Base-by-base conservation (phyloP, 2,888 invertebrate species). In the Caenorhabditis sp. region DNA sequence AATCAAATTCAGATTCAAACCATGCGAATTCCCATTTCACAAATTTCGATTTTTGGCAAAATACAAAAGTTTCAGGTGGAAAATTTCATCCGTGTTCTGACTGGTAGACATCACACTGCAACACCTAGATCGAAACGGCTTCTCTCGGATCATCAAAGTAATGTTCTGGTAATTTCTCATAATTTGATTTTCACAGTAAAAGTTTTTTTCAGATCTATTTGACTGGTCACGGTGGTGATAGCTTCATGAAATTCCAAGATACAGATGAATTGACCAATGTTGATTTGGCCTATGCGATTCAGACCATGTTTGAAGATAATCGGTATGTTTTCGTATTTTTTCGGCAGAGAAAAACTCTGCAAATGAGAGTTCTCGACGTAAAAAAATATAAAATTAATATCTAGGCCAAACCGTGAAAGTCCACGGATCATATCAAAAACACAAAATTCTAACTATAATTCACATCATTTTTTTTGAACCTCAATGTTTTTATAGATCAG, bases 301-400 rank as follows among this genome's bases (percentile, higher is more conserved):
- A 99, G 88, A 97, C 99, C 89, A 99, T 99, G 99, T 97, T 96
- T 95, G 95, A 97, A 88, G 97, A 99, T 88, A 92, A 93, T 88
- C 92, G 96, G 93, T 94, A 82, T 72, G 63, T 12, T 14, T 43
- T 24, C 17, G 12, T 51, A 36, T 37, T n/a, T 12, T 10, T n/a
- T 50, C 50, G 5, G 8, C 4, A 50, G n/a, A 50, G 4, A n/a
- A 50, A 50, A 10, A 50, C 12, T 14, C 31, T 19, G 21, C 5
- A 57, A 57, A 57, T n/a, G n/a, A n/a, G n/a, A n/a, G n/a, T n/a
- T n/a, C n/a, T n/a, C n/a, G n/a, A n/a, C n/a, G n/a, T n/a, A n/a
- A n/a, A n/a, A n/a, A 57, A 57, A n/a, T n/a, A 27, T 57, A 57
- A 27, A 21, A 57, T 14, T 50, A 19, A n/a, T n/a, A n/a, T n/a